Evolutionary conservation across 2,888 invertebrate species (phyloP), one percentile per base, ranked within the genome.

Genomic region (Agapetus fuscipes): DNA sequence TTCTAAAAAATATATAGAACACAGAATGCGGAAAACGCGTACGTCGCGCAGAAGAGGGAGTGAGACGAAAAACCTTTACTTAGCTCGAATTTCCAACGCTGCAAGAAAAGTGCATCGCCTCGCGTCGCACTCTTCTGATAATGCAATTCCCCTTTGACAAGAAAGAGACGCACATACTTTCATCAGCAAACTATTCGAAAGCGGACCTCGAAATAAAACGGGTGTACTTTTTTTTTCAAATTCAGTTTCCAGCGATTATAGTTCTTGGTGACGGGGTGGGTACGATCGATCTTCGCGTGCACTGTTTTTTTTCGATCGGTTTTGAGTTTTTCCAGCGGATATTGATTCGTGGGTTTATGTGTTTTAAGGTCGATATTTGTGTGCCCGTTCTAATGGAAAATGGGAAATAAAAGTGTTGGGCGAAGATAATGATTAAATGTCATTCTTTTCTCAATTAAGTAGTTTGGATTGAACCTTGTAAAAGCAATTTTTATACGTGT

Each of bases 401-500:
- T 14, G 14, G 26, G 17, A n/a, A 15, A n/a, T 15, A 34, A 34
- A 34, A 34, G 15, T 26, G 25, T 17, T 26, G 14, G 26, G 15
- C 4, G 15, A 14, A 20, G 34, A 34, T 34, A 34, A 34, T 34
- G 34, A 34, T 34, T 34, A 34, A 34, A 34, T 34, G 34, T 34
- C 34, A 34, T 26, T 34, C 27, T 34, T 34, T 15, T 26, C 12
- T n/a, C 16, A 15, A 20, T 20, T 20, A 20, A 9, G 20, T 20
- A 20, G 4, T 20, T 4, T n/a, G n/a, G n/a, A n/a, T n/a, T n/a
- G n/a, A n/a, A n/a, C n/a, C n/a, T n/a, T n/a, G n/a, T n/a, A n/a
- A n/a, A n/a, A n/a, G n/a, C n/a, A n/a, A n/a, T n/a, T n/a, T n/a
- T n/a, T n/a, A n/a, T n/a, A n/a, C n/a, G n/a, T n/a, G n/a, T n/a